Percentiles rank a stretch among this genome's conserved stretches.
Evolutionary conservation across 2,888 invertebrate species (phyloP).

Genomic region (Geotrupes spiniger): DNA sequence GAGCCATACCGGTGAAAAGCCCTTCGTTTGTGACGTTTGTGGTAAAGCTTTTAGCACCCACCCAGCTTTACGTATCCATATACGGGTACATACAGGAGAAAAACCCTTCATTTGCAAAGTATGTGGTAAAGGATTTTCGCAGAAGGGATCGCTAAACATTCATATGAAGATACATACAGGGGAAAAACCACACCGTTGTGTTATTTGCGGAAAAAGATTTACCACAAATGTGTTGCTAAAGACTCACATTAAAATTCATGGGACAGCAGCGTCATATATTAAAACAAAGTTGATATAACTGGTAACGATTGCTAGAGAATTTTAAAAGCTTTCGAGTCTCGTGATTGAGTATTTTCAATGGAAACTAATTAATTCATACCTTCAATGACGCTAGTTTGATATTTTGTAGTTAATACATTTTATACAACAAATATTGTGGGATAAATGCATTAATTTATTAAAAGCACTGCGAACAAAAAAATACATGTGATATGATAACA

Average conservation of each 20-base stretch:
- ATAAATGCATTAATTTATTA: too few species aligned
- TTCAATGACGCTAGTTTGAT: too few species aligned
- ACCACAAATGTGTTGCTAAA: slow-evolving; percentile 21
- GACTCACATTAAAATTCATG: slow-evolving; percentile 32
- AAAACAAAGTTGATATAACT: background rate
- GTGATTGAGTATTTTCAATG: too few species aligned
- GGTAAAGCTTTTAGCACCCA: slow-evolving; percentile 14
- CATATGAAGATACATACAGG: slow-evolving; percentile 74
- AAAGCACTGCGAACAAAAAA: too few species aligned
- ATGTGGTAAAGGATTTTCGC: slow-evolving; percentile 22
- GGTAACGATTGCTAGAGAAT: too few species aligned
- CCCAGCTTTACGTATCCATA: slow-evolving; percentile 23
- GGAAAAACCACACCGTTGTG: slow-evolving; percentile 60
- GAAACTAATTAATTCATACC: too few species aligned
- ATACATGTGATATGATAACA: too few species aligned
- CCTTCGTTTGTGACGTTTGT: slow-evolving; percentile 44
- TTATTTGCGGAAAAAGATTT: slow-evolving; percentile 65
- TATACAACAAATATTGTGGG: too few species aligned
- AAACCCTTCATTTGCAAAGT: slow-evolving; percentile 21
- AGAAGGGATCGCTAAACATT: slow-evolving; percentile 58
- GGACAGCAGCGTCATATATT: slow-evolving; percentile 36
- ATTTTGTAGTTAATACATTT: too few species aligned
- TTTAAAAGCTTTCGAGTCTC: too few species aligned
- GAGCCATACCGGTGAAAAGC: slow-evolving; percentile 53
- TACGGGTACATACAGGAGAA: slow-evolving; percentile 20